Evolutionary conservation across 30 jellyfish, hydroid and myxozoan genomes (phyloP), one percentile per base, ranked within the genome.

Genomic region (Turritopsis rubra): DNA sequence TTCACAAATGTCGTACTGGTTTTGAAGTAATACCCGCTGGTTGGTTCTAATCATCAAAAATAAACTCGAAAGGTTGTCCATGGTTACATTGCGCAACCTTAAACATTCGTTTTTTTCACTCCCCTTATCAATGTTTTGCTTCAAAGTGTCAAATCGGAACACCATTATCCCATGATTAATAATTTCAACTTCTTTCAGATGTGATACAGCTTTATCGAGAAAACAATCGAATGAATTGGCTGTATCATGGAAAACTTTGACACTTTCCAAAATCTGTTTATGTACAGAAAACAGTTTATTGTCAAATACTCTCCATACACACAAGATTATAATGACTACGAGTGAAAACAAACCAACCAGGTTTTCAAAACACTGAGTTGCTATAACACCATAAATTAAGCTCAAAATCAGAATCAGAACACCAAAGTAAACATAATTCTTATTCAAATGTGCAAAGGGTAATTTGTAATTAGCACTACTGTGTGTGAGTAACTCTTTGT

Each of bases 101-200:
- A 30, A 27, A 74, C 82, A 74, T 21, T 27, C 41, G 13, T 74
- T 26, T 23, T 22, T n/a, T 24, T 18, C 24, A 74, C 82, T 68
- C 9, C 30, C 17, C 30, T 17, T 25, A 66, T 25, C 76, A 66
- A 25, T 66, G 54, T 21, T 23, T 7, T 71, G 65, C 26, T 74
- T 74, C 13, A 19, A 68, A 68, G 77, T 22, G 30, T 1, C 77
- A 68, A n/a, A 68, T 66, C 29, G 76, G 8, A 25, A 66, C 17
- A 66, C 28, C 30, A 66, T 25, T n/a, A 3, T 41, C 21, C 87
- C 87, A 22, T 53, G 80, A 26, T 80, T 30, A 29, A 80, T 80
- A 53, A 80, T 29, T 53, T 80, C 87, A 25, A 80, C 87, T 65
- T 80, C 87, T 70, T 80, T 80, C 29, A 80, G 5, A 80, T 80